Evolutionary conservation across 2,888 invertebrate genomes (phyloP).

Genomic region (Exocentrus adspersus): DNA sequence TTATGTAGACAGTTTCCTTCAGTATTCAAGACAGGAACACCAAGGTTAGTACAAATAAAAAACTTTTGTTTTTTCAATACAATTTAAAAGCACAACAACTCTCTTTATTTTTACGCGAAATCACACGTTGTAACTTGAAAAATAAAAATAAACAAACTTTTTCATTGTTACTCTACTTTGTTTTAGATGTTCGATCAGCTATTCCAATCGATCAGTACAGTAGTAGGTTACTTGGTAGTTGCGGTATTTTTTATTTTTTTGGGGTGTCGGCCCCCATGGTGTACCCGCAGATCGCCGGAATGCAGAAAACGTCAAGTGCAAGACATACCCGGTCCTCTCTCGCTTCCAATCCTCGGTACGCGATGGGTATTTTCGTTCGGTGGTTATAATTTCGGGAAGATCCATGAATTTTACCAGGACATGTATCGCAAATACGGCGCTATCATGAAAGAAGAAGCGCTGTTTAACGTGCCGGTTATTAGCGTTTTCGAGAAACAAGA

Average conservation of each 20-base stretch:
- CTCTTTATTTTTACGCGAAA: conserved; percentile 15
- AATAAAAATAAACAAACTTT: conserved; percentile 13
- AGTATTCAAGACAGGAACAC: conserved; percentile 38
- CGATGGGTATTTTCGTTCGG: conserved; percentile 79
- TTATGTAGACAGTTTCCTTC: conserved; percentile 37
- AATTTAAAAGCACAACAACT: conserved; percentile 32
- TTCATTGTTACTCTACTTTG: conserved; percentile 22
- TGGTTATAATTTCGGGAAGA: conserved; percentile 71
- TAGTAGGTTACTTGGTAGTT: conserved; percentile 46
- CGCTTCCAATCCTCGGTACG: conserved; percentile 80
- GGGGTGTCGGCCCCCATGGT: conserved; percentile 58
- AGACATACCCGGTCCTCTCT: conserved; percentile 77
- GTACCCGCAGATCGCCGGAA: conserved; percentile 39
- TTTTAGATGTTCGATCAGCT: conserved; percentile 48
- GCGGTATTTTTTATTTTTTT: conserved; percentile 52
- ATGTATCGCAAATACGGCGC: conserved; percentile 79
- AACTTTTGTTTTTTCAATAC: conserved; percentile 29
- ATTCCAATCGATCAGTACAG: conserved; percentile 42
- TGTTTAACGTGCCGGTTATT: conserved; percentile 78
- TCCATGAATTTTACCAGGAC: conserved; percentile 83
- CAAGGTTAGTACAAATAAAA: conserved; percentile 44
- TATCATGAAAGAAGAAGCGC: conserved; percentile 80
- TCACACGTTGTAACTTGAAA: conserved; percentile 24
- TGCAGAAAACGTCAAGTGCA: conserved; percentile 30
- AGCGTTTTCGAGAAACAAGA: conserved; percentile 77